Evolutionary conservation across 1,140 invertebrate species (phyloP).

Genomic region (Galendromus occidentalis): DNA sequence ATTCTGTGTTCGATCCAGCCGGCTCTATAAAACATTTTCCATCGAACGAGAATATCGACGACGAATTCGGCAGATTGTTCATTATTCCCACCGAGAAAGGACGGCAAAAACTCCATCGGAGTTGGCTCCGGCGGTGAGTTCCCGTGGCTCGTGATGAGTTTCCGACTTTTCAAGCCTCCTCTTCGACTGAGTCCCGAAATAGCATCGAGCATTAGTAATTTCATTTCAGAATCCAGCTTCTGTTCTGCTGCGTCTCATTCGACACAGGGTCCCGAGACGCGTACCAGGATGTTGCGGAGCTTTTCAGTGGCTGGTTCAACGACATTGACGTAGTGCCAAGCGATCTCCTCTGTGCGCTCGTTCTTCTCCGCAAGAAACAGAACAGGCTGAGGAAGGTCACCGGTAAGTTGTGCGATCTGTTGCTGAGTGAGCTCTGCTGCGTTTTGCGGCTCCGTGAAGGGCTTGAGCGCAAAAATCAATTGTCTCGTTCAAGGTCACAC

Average conservation of each 20-base stretch:
- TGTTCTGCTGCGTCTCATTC: constrained; percentile 3
- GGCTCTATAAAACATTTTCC: background rate
- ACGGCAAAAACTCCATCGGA: background rate
- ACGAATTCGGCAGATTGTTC: background rate
- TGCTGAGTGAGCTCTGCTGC: too few relatives aligned
- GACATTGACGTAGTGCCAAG: constrained; percentile 23
- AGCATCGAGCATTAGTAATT: background rate
- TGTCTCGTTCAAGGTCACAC: too few relatives aligned
- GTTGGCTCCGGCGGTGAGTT: constrained; percentile 1
- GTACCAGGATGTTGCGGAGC: constrained; percentile 47
- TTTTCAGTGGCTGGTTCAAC: constrained; percentile 70
- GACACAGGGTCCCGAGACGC: constrained; percentile 5
- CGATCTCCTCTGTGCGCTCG: background rate
- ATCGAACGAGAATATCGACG: background rate
- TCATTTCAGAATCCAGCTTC: constrained; percentile 39
- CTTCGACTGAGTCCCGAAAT: too few relatives aligned
- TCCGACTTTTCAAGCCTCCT: too few relatives aligned
- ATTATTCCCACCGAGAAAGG: background rate
- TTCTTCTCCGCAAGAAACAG: background rate
- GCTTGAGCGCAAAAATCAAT: too few relatives aligned
- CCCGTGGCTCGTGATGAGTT: constrained; percentile 2
- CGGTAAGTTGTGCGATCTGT: background rate
- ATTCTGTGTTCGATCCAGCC: background rate
- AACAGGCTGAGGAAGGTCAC: background rate
- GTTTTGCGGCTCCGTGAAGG: too few relatives aligned